phyloP scores from a whole-genome alignment of 2,888 invertebrate species.

The Pristionchus maxplancki region DNA sequence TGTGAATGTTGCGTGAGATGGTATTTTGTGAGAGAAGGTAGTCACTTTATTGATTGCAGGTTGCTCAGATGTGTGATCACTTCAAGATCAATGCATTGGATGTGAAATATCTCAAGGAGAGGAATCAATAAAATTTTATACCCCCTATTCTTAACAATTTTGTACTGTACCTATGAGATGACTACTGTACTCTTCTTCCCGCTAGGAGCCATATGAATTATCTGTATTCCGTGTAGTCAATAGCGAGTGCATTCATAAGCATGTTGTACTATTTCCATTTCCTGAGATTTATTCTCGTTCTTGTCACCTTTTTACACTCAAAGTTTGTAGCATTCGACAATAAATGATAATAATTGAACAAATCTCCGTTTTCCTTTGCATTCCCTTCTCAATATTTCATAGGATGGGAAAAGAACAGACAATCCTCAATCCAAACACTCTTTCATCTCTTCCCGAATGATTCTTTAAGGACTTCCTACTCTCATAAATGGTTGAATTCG shows the following conservation, averaged over 20 bases:
- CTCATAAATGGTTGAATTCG: neutral
- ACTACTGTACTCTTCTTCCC: neutral
- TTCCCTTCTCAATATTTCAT: constrained; percentile 10
- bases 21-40: too few species aligned
- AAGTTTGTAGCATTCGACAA: constrained; percentile 11
- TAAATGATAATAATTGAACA: neutral
- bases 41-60: constrained; percentile 61
- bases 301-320: neutral
- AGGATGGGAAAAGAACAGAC: neutral
- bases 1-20: too few species aligned
- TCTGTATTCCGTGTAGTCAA: neutral
- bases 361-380: neutral
- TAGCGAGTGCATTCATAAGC: neutral
- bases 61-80: constrained; percentile 75
- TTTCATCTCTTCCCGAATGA: neutral
- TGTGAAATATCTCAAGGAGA: constrained; percentile 70
- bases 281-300: neutral
- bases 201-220: constrained; percentile 5
- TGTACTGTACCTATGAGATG: constrained; percentile 9
- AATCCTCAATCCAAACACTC: constrained; percentile 27
- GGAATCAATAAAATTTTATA: neutral
- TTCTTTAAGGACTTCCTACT: neutral
- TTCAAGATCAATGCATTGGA: constrained; percentile 75
- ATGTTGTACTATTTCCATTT: neutral
- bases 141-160: neutral